Evolutionary conservation across 2,797 vertebrate genomes (phyloP).

Genomic region (Rhabdomys pumilio): DNA sequence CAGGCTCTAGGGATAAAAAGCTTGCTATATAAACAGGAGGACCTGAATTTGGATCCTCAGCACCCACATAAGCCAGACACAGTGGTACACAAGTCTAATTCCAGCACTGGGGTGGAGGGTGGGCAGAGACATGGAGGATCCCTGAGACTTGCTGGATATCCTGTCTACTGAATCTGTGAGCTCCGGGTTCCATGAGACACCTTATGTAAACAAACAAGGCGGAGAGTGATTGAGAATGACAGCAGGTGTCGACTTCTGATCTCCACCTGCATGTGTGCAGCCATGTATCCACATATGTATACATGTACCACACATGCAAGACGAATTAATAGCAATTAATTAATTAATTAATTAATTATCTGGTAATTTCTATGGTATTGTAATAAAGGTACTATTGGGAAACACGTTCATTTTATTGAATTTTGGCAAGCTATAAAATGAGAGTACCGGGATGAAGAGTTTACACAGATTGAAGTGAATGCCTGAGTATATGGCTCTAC

Average conservation of each 20-base stretch:
- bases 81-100: not conserved
- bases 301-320: not conserved
- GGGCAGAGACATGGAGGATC: not conserved
- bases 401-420: not conserved
- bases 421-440: not conserved
- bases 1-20: not conserved
- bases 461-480: not conserved
- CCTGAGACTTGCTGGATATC: not conserved
- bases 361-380: not conserved
- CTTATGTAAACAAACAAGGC: not conserved
- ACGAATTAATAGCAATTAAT: not conserved
- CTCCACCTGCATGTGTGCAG: not conserved
- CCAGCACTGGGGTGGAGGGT: not conserved
- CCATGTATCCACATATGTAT: not conserved
- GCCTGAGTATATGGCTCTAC: fast-evolving
- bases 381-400: not conserved
- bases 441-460: not conserved
- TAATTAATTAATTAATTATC: not conserved
- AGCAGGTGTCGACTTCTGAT: not conserved
- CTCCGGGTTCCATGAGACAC: not conserved
- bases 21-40: not conserved
- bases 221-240: not conserved
- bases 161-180: not conserved
- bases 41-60: not conserved
- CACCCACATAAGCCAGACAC: not conserved